Percentiles rank a stretch among this genome's conserved stretches.
phyloP scores from a whole-genome alignment of 2,888 invertebrate genomes.

The Dermolepida albohirtum region DNA sequence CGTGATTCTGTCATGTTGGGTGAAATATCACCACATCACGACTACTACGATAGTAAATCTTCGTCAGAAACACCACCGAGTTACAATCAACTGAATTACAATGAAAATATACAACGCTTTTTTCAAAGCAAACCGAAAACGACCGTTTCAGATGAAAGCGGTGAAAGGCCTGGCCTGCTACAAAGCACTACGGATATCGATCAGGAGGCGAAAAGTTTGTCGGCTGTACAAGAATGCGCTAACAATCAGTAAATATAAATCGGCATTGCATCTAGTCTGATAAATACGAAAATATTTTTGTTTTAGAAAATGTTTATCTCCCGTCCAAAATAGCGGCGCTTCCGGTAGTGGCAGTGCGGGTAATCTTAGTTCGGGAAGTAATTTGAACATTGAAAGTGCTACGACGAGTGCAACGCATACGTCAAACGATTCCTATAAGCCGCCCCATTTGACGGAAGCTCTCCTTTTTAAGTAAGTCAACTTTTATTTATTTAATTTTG shows the following conservation, averaged over 20 bases:
- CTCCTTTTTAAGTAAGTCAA: conserved; percentile 67
- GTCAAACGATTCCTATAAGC: conserved; percentile 65
- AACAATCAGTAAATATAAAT: conserved; percentile 57
- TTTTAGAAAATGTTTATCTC: conserved; percentile 65
- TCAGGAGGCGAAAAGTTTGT: conserved; percentile 59
- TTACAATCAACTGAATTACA: conserved; percentile 88
- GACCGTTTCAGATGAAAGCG: conserved; percentile 68
- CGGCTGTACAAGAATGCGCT: conserved; percentile 53
- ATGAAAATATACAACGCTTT: conserved; percentile 77
- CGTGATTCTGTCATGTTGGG: conserved; percentile 85
- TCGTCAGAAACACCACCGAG: conserved; percentile 84
- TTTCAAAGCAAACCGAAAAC: conserved; percentile 77
- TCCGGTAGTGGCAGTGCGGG: conserved; percentile 73
- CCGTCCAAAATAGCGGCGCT: conserved; percentile 68
- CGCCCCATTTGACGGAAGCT: conserved; percentile 71
- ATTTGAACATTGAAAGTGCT: conserved; percentile 69
- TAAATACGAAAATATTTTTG: neutral
- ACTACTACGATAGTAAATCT: conserved; percentile 82
- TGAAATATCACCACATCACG: conserved; percentile 87
- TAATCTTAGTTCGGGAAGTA: conserved; percentile 71
- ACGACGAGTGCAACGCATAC: conserved; percentile 66
- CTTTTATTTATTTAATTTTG: neutral
- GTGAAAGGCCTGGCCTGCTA: conserved; percentile 55
- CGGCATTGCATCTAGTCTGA: conserved; percentile 2
- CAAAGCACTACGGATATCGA: conserved; percentile 64